Percentiles rank a stretch among this genome's conserved stretches.
These are phyloP conservation scores for Azemiops feae DNA, from an alignment of 2,113 vertebrate genomes.

Conservation along the genomic window DNA sequence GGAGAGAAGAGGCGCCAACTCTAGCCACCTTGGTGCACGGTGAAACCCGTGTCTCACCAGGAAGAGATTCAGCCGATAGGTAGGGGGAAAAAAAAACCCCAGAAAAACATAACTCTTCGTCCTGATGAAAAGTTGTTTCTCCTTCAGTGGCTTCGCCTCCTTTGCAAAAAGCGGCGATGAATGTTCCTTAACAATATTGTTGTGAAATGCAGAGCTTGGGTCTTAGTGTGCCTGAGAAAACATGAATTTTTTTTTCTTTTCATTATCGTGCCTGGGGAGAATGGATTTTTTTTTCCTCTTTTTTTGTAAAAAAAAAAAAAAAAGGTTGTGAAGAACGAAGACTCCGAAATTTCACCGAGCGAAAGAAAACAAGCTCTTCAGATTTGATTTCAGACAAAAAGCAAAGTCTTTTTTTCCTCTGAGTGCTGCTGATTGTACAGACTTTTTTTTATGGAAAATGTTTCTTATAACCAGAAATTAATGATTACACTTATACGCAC, in stretches of 20 bases:
- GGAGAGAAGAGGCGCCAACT: not conserved
- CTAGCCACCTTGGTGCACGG: not conserved
- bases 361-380: fast-evolving
- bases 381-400: fast-evolving
- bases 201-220: not conserved
- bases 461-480: constrained; percentile 40
- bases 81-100: not conserved
- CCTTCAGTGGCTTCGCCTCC: too few relatives aligned
- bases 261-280: not conserved
- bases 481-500: not conserved
- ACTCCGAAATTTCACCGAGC: not conserved
- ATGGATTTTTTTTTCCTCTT: fast-evolving
- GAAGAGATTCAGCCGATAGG: too few relatives aligned
- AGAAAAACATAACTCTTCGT: not conserved
- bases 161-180: not conserved
- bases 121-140: not conserved
- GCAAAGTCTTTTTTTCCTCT: fast-evolving
- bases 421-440: constrained; percentile 3
- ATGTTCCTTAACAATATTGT: not conserved
- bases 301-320: not conserved
- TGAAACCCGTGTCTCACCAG: too few relatives aligned
- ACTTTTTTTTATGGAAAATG: constrained; percentile 36
- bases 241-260: not conserved
- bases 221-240: not conserved
- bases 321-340: not conserved